Evolutionary conservation across 2,113 vertebrate species (phyloP).

Genomic region (Anarrhichthys ocellatus): DNA sequence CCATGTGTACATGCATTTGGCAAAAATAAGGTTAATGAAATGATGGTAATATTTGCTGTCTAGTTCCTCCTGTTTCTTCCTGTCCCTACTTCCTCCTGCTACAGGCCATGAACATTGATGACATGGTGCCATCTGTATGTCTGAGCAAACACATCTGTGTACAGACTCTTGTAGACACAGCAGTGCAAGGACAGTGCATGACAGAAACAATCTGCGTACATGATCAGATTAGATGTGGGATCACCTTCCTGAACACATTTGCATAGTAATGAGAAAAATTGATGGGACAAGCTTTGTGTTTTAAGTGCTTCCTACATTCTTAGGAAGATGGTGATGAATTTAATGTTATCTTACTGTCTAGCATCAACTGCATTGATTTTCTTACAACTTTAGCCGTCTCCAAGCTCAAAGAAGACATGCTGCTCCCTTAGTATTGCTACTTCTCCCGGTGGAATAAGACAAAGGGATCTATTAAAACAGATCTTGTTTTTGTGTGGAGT

Average conservation of each 20-base stretch:
- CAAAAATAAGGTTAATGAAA: not conserved
- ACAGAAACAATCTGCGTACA: not conserved
- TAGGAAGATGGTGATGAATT: not conserved
- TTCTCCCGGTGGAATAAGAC: slow-evolving; percentile 24
- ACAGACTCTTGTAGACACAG: not conserved
- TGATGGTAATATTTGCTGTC: not conserved
- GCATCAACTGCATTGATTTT: not conserved
- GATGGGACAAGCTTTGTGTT: not conserved
- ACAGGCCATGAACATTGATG: not conserved
- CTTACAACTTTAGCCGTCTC: not conserved
- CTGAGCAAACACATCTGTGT: not conserved
- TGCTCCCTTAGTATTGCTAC: not conserved
- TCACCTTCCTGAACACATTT: not conserved
- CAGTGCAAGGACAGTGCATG: not conserved
- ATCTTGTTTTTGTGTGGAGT: slow-evolving; percentile 19
- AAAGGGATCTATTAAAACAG: slow-evolving; percentile 10
- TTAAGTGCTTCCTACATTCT: not conserved
- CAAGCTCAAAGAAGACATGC: not conserved
- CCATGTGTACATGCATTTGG: not conserved
- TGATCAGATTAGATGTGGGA: slow-evolving; percentile 9
- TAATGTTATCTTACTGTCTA: not conserved
- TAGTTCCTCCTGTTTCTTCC: not conserved
- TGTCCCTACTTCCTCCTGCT: not conserved
- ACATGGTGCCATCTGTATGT: not conserved
- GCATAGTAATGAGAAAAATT: slow-evolving; percentile 1